Evolutionary conservation across 1,140 invertebrate species (phyloP), one percentile per base, ranked within the genome.

Genomic region (Nephotettix cincticeps): DNA sequence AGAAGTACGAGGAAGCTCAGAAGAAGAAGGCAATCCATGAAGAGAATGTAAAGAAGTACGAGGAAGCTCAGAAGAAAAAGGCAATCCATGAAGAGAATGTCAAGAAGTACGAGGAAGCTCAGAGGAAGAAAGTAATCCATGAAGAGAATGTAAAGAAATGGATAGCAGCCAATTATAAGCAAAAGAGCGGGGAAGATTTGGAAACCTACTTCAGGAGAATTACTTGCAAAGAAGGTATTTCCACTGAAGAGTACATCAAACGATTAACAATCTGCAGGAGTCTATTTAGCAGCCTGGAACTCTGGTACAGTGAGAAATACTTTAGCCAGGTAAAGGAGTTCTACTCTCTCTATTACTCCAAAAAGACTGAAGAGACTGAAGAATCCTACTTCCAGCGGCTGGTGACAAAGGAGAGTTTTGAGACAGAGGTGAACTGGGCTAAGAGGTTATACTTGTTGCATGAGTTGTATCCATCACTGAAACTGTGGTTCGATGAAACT

Each of bases 231-330:
- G 21, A 17, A 51, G 47, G 14, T 9, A 19, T 21, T 21, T 19
- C 47, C 4, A n/a, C 6, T 51, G 47, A 51, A 21, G 47, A 51
- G 47, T 51, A 51, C 47, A 51, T 51, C 4, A 21, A 51, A n/a
- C 6, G 47, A n/a, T 4, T 51, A 17, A 51, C 47, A 3, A 17
- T 19, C 14, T 17, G 14, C 14, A 17, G 47, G 14, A 51, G 47
- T n/a, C 14, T 51, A 6, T 51, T 51, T n/a, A 9, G 6, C n/a
- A 3, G 3, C 47, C 19, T 51, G 47, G 47, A 51, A 4, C 14
- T 51, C 4, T 51, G 47, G 47, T 51, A 51, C 47, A 51, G 21
- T 51, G 47, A 51, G 19, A 51, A 51, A 21, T 51, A 51, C 47
- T 21, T 51, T 4, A 51, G 47, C n/a, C 14, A 51, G 47, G 21